Conservation (phyloP, 92 coral and sea anemone genomes). For the Muricea muricata region DNA sequence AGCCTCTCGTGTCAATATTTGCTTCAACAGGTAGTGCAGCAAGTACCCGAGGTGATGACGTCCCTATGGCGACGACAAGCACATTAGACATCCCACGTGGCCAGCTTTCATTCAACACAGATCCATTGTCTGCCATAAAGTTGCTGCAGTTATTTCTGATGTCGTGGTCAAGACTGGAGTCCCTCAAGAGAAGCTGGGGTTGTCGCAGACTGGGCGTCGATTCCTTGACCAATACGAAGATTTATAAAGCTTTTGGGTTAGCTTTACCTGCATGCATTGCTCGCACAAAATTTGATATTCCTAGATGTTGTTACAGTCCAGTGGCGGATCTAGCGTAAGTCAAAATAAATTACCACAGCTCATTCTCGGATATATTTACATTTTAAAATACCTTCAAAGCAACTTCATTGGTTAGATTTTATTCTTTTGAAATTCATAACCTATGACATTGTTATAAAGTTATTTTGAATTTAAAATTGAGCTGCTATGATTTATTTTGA, state of each 20-base stretch:
- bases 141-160: constrained; percentile 83
- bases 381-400: too few relatives aligned
- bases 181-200: constrained; percentile 92
- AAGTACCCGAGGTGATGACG: not conserved
- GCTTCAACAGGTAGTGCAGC: not conserved
- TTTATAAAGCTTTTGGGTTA: constrained; percentile 93
- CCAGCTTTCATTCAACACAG: constrained; percentile 78
- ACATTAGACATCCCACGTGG: constrained; percentile 87
- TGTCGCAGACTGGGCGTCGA: constrained; percentile 89
- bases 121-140: constrained; percentile 92
- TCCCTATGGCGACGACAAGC: constrained; percentile 29
- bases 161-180: constrained; percentile 87
- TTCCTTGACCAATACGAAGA: constrained; percentile 77
- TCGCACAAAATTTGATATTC: too few relatives aligned
- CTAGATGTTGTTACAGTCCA: too few relatives aligned
- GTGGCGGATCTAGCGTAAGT: too few relatives aligned
- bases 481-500: too few relatives aligned
- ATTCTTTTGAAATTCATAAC: too few relatives aligned
- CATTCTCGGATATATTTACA: too few relatives aligned
- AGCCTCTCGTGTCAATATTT: not conserved
- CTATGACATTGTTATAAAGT: too few relatives aligned
- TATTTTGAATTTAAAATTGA: too few relatives aligned
- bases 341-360: too few relatives aligned
- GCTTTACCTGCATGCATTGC: too few relatives aligned
- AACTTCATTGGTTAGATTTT: too few relatives aligned